Conservation (phyloP, 2,797 vertebrate genomes). For the Borostomias antarcticus region DNA sequence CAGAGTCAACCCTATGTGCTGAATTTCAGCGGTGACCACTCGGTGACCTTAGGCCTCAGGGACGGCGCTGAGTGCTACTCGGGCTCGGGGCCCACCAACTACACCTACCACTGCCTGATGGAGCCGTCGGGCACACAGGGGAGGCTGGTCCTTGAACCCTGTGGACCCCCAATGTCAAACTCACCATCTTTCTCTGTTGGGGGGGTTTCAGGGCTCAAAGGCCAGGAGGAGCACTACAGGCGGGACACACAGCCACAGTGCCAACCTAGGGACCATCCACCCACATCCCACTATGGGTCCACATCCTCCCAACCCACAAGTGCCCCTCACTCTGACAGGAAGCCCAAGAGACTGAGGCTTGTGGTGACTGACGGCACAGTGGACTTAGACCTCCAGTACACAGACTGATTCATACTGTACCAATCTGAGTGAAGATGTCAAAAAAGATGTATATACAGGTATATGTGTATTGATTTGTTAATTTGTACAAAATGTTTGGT, state of each 20-base stretch:
- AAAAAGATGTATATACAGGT: neutral
- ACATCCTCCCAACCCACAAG: conserved; percentile 72
- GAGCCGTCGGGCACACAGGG: conserved; percentile 84
- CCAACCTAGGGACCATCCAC: conserved; percentile 69
- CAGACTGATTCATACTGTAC: conserved; percentile 66
- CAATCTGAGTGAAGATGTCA: neutral
- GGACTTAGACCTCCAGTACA: conserved; percentile 86
- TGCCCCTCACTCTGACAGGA: conserved; percentile 63
- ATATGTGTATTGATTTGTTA: neutral
- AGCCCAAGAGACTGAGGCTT: conserved; percentile 88
- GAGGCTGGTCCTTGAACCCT: conserved; percentile 78
- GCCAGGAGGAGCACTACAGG: conserved; percentile 65
- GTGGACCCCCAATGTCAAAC: conserved; percentile 70
- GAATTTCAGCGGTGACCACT: conserved; percentile 82
- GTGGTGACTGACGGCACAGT: conserved; percentile 91
- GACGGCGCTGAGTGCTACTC: conserved; percentile 73
- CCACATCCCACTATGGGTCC: conserved; percentile 64
- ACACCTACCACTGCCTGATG: conserved; percentile 85
- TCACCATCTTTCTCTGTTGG: conserved; percentile 65
- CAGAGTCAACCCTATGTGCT: conserved; percentile 78
- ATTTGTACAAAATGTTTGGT: no score
- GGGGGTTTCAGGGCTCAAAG: conserved; percentile 68
- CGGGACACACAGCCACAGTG: conserved; percentile 71
- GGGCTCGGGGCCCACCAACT: conserved; percentile 73
- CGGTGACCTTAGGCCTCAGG: conserved; percentile 78